Conservation (phyloP, 2,888 invertebrate genomes). For the Cancer borealis region DNA sequence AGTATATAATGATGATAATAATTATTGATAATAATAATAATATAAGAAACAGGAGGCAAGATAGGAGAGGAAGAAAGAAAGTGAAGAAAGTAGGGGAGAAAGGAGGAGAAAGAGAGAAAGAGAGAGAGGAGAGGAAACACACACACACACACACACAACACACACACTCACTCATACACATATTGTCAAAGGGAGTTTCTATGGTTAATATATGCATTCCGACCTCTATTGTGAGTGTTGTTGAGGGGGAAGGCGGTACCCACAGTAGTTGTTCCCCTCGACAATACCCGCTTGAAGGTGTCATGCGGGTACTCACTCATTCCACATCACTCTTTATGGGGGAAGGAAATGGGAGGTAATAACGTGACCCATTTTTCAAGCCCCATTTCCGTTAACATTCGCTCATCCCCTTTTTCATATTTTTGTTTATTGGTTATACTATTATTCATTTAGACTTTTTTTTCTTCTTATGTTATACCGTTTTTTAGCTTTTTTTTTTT, state of each 20-base stretch:
- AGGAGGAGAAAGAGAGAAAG: conserved; percentile 24
- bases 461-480: not conserved
- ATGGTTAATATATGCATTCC: not conserved
- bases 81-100: not conserved
- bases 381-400: not conserved
- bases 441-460: no score
- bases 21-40: not conserved
- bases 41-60: not conserved
- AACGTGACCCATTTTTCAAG: not conserved
- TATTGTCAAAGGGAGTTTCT: not conserved
- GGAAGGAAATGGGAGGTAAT: conserved; percentile 22
- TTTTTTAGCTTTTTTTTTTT: not conserved
- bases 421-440: no score
- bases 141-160: no score
- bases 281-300: conserved; percentile 2
- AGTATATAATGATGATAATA: no score
- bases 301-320: conserved; percentile 14
- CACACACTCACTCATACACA: not conserved
- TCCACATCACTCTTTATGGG: not conserved
- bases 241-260: not conserved
- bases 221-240: not conserved
- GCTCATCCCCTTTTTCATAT: no score
- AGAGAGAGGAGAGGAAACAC: conserved; percentile 14
- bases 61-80: conserved; percentile 35
- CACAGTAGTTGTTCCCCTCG: not conserved